Evolutionary conservation across 2,113 vertebrate species (phyloP).

Genomic region (Albula glossodonta): DNA sequence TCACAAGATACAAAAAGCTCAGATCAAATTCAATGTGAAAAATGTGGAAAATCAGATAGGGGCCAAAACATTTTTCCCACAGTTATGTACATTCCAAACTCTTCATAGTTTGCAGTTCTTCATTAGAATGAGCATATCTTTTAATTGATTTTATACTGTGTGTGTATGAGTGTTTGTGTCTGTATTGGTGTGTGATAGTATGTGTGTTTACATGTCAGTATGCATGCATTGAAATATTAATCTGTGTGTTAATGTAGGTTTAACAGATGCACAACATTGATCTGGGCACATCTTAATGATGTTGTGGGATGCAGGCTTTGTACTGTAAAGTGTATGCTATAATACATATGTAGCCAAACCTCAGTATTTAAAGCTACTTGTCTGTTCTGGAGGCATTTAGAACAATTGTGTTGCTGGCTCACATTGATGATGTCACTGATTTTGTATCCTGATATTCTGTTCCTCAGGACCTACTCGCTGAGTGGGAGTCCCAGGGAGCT

Average conservation of each 20-base stretch:
- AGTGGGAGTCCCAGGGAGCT: slow-evolving; percentile 79
- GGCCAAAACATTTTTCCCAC: too few relatives aligned
- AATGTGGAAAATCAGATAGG: too few relatives aligned
- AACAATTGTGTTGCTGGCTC: background rate
- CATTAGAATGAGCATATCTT: background rate
- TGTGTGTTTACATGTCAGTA: background rate
- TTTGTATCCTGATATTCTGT: slow-evolving; percentile 9
- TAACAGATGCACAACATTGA: background rate
- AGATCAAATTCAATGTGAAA: too few relatives aligned
- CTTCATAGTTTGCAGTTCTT: background rate
- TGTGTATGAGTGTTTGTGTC: background rate
- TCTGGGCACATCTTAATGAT: background rate
- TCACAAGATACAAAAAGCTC: too few relatives aligned
- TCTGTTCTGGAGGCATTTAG: background rate
- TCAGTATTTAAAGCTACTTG: background rate
- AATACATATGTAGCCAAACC: background rate
- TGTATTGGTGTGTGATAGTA: too few relatives aligned
- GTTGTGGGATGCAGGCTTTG: background rate
- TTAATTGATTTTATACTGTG: background rate
- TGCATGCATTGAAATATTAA: background rate
- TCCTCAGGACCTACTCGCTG: slow-evolving; percentile 77
- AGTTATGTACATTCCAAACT: background rate
- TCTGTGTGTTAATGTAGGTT: background rate
- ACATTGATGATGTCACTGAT: slow-evolving; percentile 5
- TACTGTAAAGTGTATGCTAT: background rate